Conservation (phyloP, 2,888 invertebrate genomes). For the Nomada goodeniana region DNA sequence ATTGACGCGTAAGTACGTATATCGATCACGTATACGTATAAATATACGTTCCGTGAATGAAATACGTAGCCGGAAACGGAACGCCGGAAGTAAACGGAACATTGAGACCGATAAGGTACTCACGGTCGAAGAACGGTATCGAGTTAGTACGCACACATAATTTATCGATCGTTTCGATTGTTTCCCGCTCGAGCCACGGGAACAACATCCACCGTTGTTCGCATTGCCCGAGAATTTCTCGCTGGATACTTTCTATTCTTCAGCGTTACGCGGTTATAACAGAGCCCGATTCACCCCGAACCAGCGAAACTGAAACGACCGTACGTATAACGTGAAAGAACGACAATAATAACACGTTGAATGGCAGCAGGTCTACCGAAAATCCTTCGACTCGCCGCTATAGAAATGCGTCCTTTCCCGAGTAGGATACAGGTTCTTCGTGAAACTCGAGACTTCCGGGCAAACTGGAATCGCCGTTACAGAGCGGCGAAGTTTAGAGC, state of each 20-base stretch:
- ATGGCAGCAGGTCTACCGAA: not conserved
- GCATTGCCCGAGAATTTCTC: constrained; percentile 31
- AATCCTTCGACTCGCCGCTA: constrained; percentile 6
- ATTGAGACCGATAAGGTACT: constrained; percentile 76
- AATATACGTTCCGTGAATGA: constrained; percentile 48
- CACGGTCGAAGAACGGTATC: constrained; percentile 78
- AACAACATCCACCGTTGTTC: constrained; percentile 50
- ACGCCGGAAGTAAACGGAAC: constrained; percentile 75
- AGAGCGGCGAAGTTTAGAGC: constrained; percentile 37
- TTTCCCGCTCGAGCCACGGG: constrained; percentile 56
- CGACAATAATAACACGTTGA: not conserved
- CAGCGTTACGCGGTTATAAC: not conserved
- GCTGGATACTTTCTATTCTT: constrained; percentile 40
- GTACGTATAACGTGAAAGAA: not conserved
- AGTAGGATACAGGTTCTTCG: constrained; percentile 38
- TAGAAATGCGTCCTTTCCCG: constrained; percentile 29
- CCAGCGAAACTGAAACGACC: not conserved
- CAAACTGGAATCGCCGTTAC: constrained; percentile 57
- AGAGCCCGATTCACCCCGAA: not conserved
- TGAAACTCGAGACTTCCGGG: constrained; percentile 62
- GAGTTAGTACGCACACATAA: constrained; percentile 31
- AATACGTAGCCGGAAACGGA: constrained; percentile 71
- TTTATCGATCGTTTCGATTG: constrained; percentile 68
- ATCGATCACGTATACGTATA: constrained; percentile 43
- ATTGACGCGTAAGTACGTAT: constrained; percentile 26